Conservation (phyloP, 2,113 vertebrate genomes). For the Haplochromis burtoni region DNA sequence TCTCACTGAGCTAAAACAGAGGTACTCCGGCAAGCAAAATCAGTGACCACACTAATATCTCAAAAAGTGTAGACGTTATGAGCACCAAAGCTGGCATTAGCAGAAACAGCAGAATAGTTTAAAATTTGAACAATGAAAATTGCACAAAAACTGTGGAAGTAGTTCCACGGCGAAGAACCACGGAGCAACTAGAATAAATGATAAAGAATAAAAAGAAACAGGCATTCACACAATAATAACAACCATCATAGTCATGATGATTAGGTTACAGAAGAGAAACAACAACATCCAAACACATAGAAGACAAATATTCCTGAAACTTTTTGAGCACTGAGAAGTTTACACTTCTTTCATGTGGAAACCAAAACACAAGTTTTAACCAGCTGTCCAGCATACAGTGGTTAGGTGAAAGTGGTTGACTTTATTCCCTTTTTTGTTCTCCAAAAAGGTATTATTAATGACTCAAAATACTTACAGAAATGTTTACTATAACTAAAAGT, state of each 20-base stretch:
- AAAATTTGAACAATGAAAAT: background rate
- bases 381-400: background rate
- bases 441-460: background rate
- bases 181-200: background rate
- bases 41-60: background rate
- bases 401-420: background rate
- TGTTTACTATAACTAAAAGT: background rate
- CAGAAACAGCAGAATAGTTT: background rate
- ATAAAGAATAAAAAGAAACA: background rate
- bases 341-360: background rate
- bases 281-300: background rate
- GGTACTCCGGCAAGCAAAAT: rapidly evolving
- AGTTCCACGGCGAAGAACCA: background rate
- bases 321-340: background rate
- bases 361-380: background rate
- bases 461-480: background rate
- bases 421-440: background rate
- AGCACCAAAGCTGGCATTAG: background rate
- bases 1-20: rapidly evolving
- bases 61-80: background rate
- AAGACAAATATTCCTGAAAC: background rate
- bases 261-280: background rate
- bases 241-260: background rate
- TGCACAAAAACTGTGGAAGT: background rate
- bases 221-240: background rate